Percentiles rank a stretch among this genome's conserved stretches.
These are phyloP conservation scores for Buathra laborator DNA, from an alignment of 2,888 invertebrate species.

Conservation along the genomic window DNA sequence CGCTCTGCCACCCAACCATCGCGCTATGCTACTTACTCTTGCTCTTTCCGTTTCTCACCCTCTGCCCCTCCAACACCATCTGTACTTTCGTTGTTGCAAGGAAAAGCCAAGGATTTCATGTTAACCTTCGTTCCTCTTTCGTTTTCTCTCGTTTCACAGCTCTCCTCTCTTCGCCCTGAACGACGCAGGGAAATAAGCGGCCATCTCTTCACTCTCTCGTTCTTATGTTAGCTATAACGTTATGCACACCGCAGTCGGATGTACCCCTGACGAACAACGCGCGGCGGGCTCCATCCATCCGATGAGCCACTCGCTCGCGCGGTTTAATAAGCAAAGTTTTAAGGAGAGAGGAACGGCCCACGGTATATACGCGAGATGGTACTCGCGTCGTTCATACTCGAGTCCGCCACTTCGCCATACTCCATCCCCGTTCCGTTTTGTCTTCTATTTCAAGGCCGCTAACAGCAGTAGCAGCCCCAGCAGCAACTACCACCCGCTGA, in stretches of 20 bases:
- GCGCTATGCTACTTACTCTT: constrained; percentile 18
- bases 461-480: background rate
- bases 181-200: constrained; percentile 29
- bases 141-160: constrained; percentile 31
- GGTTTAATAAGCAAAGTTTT: constrained; percentile 78
- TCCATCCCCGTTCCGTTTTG: constrained; percentile 15
- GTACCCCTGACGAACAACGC: constrained; percentile 69
- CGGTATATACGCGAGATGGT: constrained; percentile 33
- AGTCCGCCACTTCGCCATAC: constrained; percentile 5
- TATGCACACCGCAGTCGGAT: constrained; percentile 69
- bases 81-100: constrained; percentile 71
- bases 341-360: constrained; percentile 65
- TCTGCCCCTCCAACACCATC: constrained; percentile 26
- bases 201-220: constrained; percentile 27
- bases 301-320: constrained; percentile 66
- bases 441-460: constrained; percentile 49
- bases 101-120: constrained; percentile 75
- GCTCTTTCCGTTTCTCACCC: constrained; percentile 56
- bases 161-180: constrained; percentile 1
- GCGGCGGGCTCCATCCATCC: constrained; percentile 58
- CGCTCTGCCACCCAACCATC: constrained; percentile 31
- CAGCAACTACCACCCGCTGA: background rate
- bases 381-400: constrained; percentile 37
- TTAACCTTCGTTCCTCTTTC: constrained; percentile 69
- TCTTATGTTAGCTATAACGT: constrained; percentile 14